Evolutionary conservation across 2,797 vertebrate genomes (phyloP).

Genomic region (Meriones psammophilus): DNA sequence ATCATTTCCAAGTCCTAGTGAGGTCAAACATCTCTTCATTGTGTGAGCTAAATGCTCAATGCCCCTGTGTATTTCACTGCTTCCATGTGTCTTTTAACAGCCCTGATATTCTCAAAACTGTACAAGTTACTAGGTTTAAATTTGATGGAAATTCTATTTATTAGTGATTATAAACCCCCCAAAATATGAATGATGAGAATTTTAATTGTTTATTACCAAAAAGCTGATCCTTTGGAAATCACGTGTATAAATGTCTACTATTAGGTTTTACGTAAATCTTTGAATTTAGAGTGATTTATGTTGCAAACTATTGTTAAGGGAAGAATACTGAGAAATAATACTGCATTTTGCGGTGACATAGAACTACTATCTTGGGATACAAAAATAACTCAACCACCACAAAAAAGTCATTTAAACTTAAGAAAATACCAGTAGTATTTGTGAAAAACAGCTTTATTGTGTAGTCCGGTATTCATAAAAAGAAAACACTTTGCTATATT

Average conservation of each 20-base stretch:
- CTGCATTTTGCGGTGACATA: not conserved
- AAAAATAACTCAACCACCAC: not conserved
- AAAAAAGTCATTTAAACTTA: not conserved
- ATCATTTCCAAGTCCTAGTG: not conserved
- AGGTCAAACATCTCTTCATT: not conserved
- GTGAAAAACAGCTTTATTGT: not conserved
- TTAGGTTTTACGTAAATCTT: slow-evolving; percentile 30
- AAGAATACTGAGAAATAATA: slow-evolving; percentile 5
- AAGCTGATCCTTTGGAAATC: slow-evolving; percentile 58
- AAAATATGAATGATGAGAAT: not conserved
- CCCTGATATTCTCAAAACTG: slow-evolving; percentile 14
- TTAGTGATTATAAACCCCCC: slow-evolving; percentile 18
- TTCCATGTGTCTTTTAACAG: not conserved
- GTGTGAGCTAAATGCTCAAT: not conserved
- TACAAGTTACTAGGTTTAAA: slow-evolving; percentile 58
- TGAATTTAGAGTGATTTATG: slow-evolving; percentile 52
- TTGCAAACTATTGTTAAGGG: slow-evolving; percentile 52
- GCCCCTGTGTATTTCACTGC: not conserved
- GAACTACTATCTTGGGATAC: not conserved
- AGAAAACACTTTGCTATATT: not conserved
- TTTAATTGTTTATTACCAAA: slow-evolving; percentile 37
- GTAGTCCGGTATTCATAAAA: not conserved
- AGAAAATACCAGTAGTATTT: not conserved
- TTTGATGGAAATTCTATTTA: slow-evolving; percentile 68
- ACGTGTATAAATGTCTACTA: slow-evolving; percentile 25